phyloP scores from a whole-genome alignment of 2,113 vertebrate genomes.

The cattle (Bos taurus) region DNA sequence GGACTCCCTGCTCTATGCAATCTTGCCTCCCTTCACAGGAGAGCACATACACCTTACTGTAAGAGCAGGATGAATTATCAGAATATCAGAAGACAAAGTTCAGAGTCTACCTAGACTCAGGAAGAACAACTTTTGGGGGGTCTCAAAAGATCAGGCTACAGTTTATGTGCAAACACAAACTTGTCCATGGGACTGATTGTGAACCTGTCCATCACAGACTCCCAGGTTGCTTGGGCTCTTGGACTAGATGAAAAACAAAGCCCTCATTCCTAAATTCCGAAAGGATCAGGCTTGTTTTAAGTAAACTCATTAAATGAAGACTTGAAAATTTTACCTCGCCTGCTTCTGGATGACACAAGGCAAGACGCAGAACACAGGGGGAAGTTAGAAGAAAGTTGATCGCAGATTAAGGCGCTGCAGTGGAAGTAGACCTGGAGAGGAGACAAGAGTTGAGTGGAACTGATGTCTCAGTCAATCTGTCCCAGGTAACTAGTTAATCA shows the following conservation, averaged over 20 bases:
- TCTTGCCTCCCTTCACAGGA: not conserved
- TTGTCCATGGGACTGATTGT: not conserved
- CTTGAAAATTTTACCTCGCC: slow-evolving; percentile 71
- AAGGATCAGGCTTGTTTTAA: not conserved
- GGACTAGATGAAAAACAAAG: not conserved
- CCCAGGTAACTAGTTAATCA: accelerated
- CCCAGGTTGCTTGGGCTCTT: not conserved
- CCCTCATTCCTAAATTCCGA: not conserved
- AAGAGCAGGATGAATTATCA: not conserved
- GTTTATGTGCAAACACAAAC: not conserved
- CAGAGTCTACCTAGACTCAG: not conserved
- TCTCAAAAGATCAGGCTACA: not conserved
- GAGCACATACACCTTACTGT: not conserved
- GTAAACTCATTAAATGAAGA: not conserved
- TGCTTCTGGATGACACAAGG: slow-evolving; percentile 59
- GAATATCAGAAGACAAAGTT: not conserved
- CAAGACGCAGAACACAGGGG: slow-evolving; percentile 75
- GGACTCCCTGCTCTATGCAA: no score
- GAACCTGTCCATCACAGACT: not conserved
- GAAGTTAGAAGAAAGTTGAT: slow-evolving; percentile 64
- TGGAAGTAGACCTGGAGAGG: slow-evolving; percentile 81
- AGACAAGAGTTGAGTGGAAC: accelerated
- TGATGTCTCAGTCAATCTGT: accelerated
- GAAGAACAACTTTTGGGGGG: not conserved
- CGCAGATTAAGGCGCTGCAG: slow-evolving; percentile 77